Conservation (phyloP, 2,113 vertebrate species). For the Myotis brandtii region DNA sequence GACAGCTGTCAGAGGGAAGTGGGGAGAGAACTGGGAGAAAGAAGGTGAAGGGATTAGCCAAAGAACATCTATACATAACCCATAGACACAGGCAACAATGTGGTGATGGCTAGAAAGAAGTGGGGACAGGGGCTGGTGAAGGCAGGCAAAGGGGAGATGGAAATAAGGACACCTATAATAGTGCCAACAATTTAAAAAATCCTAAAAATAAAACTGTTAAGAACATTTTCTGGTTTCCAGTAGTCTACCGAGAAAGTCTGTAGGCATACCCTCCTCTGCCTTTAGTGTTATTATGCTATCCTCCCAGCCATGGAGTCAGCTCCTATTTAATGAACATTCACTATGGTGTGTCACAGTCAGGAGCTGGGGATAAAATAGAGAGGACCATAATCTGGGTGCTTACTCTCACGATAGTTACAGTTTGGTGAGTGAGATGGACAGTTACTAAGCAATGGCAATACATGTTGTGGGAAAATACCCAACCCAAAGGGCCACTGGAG, state of each 20-base stretch:
- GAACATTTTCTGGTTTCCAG: background rate
- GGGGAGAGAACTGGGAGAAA: background rate
- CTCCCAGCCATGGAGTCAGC: background rate
- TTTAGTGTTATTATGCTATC: background rate
- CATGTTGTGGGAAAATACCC: background rate
- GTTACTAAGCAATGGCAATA: background rate
- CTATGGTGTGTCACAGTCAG: background rate
- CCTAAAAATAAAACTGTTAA: background rate
- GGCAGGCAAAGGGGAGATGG: background rate
- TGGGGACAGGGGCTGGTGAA: too few relatives aligned
- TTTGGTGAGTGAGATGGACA: background rate
- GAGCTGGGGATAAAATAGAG: background rate
- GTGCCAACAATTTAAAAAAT: too few relatives aligned
- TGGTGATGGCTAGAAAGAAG: background rate
- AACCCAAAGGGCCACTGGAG: background rate
- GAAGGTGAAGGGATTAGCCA: background rate
- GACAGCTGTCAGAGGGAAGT: background rate
- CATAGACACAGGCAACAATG: background rate
- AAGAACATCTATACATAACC: background rate
- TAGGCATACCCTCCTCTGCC: background rate
- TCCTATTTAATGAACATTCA: background rate
- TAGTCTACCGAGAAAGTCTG: background rate
- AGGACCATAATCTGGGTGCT: background rate
- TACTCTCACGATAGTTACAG: background rate
- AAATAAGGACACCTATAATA: background rate